Evolutionary conservation across 2,888 invertebrate genomes (phyloP), one percentile per base, ranked within the genome.

Genomic region (Uropetala carovei): DNA sequence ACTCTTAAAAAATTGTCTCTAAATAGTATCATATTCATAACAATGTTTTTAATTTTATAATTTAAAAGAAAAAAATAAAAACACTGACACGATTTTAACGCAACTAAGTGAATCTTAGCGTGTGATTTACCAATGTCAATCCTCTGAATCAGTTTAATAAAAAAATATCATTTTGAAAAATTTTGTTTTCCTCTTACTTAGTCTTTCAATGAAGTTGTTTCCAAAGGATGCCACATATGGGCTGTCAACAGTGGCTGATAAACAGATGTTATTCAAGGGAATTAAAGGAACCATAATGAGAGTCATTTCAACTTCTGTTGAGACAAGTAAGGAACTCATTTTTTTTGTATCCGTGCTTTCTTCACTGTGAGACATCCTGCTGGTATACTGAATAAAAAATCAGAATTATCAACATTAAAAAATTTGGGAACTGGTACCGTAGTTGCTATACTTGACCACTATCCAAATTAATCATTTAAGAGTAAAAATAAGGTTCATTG

Each of bases 211-310:
- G 89, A 89, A 89, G 27, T 89, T 89, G 11, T 43, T 30, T 5
- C 60, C 60, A 89, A 89, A 64, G n/a, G 27, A 30, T 22, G 64
- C 89, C 16, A 64, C 43, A 27, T 60, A 30, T 11, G 89, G 89
- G n/a, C 30, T 59, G 18, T 89, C 89, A 59, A 89, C 30, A 7
- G 30, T 60, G 8, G 59, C 89, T 64, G 89, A 89, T 64, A 89
- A 30, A 60, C 64, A 89, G 18, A 89, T 30, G 64, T 89, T 89
- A 64, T 89, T 64, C 64, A 89, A 64, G 0, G 89, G 89, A 89
- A 59, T 89, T 43, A 64, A 14, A 18, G 89, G 89, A 27, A 3
- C 14, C 60, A 89, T 27, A 43, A 89, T 64, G 18, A 89, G 43
- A 64, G 64, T 43, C 7, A 89, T 60, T 16, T 89, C 30, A 64